These are phyloP conservation scores for Tachina grossa DNA, from an alignment of 2,888 invertebrate species.

Conservation along the genomic window DNA sequence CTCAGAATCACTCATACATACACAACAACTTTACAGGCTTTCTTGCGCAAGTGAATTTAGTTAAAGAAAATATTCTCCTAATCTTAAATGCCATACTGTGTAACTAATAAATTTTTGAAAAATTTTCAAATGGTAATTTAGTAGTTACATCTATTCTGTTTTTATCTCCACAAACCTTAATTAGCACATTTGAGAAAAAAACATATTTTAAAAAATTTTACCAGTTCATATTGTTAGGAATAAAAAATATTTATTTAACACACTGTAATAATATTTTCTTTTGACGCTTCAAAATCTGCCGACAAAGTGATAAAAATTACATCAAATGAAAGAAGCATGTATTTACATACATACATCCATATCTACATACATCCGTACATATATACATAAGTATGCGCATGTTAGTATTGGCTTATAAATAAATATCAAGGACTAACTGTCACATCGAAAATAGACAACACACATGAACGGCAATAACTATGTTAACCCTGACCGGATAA, in stretches of 20 bases:
- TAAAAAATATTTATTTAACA: constrained; percentile 59
- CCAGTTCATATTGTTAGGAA: constrained; percentile 46
- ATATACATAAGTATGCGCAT: no score
- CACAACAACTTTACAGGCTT: no score
- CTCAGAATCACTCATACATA: no score
- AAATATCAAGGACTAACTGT: constrained; percentile 72
- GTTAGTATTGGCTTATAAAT: neutral
- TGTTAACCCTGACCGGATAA: neutral
- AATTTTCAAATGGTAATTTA: neutral
- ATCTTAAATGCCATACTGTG: no score
- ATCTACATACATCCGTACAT: constrained; percentile 2
- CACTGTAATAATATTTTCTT: constrained; percentile 71
- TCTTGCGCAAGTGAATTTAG: no score
- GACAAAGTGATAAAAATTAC: constrained; percentile 70
- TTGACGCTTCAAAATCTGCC: constrained; percentile 68
- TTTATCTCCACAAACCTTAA: constrained; percentile 61
- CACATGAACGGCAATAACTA: constrained; percentile 40
- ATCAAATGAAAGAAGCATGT: constrained; percentile 44
- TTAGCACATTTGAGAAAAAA: constrained; percentile 69
- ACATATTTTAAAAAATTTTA: constrained; percentile 31
- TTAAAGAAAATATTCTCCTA: no score
- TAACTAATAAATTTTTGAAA: neutral
- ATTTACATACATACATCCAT: neutral
- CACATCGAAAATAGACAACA: constrained; percentile 47
- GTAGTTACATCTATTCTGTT: neutral